Conservation (phyloP, 2,888 invertebrate species). For the Neoitamus cyanurus region DNA sequence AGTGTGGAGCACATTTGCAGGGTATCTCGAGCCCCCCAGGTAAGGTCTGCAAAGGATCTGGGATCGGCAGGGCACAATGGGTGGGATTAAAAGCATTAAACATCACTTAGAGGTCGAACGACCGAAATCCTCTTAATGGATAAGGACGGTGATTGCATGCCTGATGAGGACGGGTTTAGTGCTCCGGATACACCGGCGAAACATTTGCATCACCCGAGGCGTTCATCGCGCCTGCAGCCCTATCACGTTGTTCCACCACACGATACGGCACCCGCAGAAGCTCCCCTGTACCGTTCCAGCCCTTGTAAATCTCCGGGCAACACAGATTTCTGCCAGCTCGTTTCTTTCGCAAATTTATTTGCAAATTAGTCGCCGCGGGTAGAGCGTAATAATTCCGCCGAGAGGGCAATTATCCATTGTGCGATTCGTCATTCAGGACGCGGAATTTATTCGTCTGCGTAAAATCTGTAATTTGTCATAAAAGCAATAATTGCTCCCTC, state of each 20-base stretch:
- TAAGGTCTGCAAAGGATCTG: background rate
- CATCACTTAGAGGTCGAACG: background rate
- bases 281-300: background rate
- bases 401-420: conserved; percentile 20
- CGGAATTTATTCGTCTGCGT: conserved; percentile 28
- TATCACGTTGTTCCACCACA: background rate
- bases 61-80: background rate
- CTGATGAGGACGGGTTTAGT: background rate
- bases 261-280: background rate
- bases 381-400: background rate
- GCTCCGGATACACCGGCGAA: background rate
- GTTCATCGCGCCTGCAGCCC: background rate
- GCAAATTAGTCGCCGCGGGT: conserved; percentile 16
- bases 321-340: background rate
- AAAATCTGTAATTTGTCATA: conserved; percentile 26
- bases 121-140: background rate
- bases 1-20: background rate
- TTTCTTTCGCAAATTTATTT: conserved; percentile 24
- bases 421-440: conserved; percentile 8
- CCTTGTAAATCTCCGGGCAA: conserved; percentile 4
- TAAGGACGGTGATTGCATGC: background rate
- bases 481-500: conserved; percentile 31
- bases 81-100: conserved; percentile 15
- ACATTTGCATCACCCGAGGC: background rate
- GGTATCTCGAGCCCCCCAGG: background rate